Percentiles rank a stretch among this genome's conserved stretches.
These are phyloP conservation scores for Parascotia fuliginaria DNA, from an alignment of 2,888 invertebrate genomes.

Conservation along the genomic window DNA sequence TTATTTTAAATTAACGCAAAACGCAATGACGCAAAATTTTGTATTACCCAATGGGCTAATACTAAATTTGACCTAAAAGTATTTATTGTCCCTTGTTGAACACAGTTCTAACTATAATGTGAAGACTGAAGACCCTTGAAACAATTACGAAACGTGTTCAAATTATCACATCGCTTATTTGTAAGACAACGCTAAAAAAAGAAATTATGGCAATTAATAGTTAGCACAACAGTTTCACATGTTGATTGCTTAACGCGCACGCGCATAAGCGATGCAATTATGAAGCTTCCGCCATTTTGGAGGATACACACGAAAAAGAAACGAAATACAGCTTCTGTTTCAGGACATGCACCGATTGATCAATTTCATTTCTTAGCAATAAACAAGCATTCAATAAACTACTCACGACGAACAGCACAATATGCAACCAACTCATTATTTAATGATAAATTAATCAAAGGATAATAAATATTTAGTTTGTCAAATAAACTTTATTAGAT, in stretches of 20 bases:
- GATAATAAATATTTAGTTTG: too few species aligned
- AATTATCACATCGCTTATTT: not conserved
- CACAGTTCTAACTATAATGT: too few species aligned
- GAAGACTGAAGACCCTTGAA: not conserved
- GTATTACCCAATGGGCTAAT: too few species aligned
- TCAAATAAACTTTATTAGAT: too few species aligned
- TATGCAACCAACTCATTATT: too few species aligned
- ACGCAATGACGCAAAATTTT: too few species aligned
- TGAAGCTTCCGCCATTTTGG: constrained; percentile 12
- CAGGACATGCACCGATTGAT: not conserved
- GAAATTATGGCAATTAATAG: constrained; percentile 3
- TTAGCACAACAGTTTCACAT: constrained; percentile 5
- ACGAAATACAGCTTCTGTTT: not conserved
- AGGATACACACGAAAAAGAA: constrained; percentile 13
- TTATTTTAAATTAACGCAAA: too few species aligned
- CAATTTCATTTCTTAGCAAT: not conserved
- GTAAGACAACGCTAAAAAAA: not conserved
- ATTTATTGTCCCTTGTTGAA: not conserved
- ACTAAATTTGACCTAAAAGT: too few species aligned
- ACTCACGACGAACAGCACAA: too few species aligned
- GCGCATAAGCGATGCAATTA: constrained; percentile 11
- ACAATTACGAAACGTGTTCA: not conserved
- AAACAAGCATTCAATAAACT: too few species aligned
- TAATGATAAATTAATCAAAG: too few species aligned
- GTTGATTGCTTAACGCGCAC: constrained; percentile 5